Base-by-base conservation (phyloP, 2,888 invertebrate species). In the Dolichomitus sp. region DNA sequence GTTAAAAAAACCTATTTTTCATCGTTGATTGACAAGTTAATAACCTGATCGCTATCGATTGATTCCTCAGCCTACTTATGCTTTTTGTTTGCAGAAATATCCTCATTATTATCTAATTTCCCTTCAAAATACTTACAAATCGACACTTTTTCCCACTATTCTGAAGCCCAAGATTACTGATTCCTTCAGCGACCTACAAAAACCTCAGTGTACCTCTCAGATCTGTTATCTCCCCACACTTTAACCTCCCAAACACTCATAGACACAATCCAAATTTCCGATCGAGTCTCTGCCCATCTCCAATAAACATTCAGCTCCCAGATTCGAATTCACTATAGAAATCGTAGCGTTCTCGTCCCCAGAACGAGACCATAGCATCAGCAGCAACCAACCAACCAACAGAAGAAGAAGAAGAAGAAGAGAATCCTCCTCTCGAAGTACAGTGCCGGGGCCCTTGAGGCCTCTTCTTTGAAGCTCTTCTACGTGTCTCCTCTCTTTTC, bases 371-470 rank as follows among this genome's bases (percentile, higher is more conserved):
- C 19, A 17, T 37, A 11, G 57, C 30, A 57, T 14, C 57, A 30
- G 30, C 30, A 57, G 57, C 14, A 57, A n/a, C 57, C 37, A 37
- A 37, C 37, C 37, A 37, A 37, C 37, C 37, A 37, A 37, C 37
- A 40, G 37, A 17, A 40, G 37, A 37, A 61, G 61, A 6, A 37
- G 37, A 37, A 33, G 37, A 37, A 61, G 33, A 40, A 65, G 65
- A 42, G 45, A 65, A 61, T 61, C 61, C 33, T 65, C 40, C 63
- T 42, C 19, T 23, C 42, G 65, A 23, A 65, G 23, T 45, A 65
- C 65, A 65, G 14, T 23, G 42, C 19, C 12, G 42, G 50, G 54
- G 83, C 83, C 80, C 83, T 83, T 73, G 83, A 83, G 72, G 80
- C 80, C 59, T 72, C 79, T 73, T 76, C 54, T 81, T 81, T 81